Percentiles rank a stretch among this genome's conserved stretches.
Evolutionary conservation across 92 coral and sea anemone species (phyloP).

Genomic region (Isaurus tuberculatus): DNA sequence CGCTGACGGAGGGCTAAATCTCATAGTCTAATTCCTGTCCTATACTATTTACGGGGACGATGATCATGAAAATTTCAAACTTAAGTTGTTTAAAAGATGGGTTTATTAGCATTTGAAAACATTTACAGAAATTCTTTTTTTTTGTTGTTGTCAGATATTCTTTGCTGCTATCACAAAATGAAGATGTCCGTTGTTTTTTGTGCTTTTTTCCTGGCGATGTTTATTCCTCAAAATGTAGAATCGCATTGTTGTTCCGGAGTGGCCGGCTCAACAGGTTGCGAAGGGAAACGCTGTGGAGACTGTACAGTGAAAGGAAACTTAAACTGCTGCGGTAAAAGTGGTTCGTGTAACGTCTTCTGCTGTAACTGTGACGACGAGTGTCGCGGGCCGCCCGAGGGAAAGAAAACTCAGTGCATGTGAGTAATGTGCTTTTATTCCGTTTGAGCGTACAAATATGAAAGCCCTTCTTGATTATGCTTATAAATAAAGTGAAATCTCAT

Average conservation of each 20-base stretch:
- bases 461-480: too few species aligned
- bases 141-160: too few species aligned
- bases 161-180: neutral
- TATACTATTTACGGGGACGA: too few species aligned
- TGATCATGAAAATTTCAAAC: too few species aligned
- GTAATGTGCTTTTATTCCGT: neutral
- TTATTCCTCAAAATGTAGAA: neutral
- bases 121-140: too few species aligned
- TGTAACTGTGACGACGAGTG: constrained; percentile 23
- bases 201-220: neutral
- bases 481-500: too few species aligned
- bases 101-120: too few species aligned
- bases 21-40: too few species aligned
- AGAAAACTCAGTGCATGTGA: neutral
- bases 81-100: too few species aligned
- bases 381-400: neutral
- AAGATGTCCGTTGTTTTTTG: neutral
- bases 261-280: neutral
- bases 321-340: neutral
- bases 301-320: neutral
- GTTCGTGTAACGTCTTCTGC: constrained; percentile 21
- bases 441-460: too few species aligned
- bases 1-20: too few species aligned
- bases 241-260: neutral
- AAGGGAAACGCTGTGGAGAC: constrained; percentile 14